Evolutionary conservation across 2,888 invertebrate genomes (phyloP).

Genomic region (Arenicola marina): DNA sequence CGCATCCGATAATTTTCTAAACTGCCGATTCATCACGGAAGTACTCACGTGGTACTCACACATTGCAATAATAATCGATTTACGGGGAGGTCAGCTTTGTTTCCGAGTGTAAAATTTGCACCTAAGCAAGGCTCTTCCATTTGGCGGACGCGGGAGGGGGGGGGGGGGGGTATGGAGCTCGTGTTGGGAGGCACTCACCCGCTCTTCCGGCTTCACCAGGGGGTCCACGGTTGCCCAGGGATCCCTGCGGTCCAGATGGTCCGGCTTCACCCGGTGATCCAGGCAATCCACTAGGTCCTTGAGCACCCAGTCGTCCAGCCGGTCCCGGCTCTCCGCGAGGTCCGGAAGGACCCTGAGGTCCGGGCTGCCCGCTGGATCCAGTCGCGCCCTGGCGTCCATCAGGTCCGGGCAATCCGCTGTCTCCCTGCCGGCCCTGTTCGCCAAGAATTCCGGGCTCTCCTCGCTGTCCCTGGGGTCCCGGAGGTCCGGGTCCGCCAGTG

Average conservation of each 20-base stretch:
- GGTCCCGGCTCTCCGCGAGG: constrained; percentile 14
- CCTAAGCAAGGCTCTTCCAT: too few relatives aligned
- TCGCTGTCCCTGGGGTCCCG: constrained; percentile 28
- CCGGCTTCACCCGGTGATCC: constrained; percentile 11
- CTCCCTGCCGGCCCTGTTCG: constrained; percentile 39
- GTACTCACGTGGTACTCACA: too few relatives aligned
- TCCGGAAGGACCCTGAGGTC: constrained; percentile 13
- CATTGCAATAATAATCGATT: too few relatives aligned
- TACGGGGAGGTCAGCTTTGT: too few relatives aligned
- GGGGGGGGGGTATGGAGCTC: too few relatives aligned
- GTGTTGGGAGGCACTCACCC: too few relatives aligned
- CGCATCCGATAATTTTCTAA: too few relatives aligned
- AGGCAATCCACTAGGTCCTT: constrained; percentile 22
- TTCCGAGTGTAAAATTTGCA: too few relatives aligned
- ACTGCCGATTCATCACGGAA: too few relatives aligned
- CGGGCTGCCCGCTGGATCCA: constrained; percentile 11
- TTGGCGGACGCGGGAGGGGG: too few relatives aligned
- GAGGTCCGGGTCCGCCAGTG: constrained; percentile 35
- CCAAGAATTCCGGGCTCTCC: constrained; percentile 36
- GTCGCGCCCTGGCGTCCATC: constrained; percentile 17
- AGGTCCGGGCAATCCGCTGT: constrained; percentile 17
- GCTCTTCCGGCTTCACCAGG: constrained; percentile 20
- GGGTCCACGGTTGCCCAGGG: constrained; percentile 28
- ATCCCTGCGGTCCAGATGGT: constrained; percentile 25
- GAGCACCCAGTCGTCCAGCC: constrained; percentile 20